phyloP scores from a whole-genome alignment of 1,140 invertebrate genomes.

The Pantala flavescens region DNA sequence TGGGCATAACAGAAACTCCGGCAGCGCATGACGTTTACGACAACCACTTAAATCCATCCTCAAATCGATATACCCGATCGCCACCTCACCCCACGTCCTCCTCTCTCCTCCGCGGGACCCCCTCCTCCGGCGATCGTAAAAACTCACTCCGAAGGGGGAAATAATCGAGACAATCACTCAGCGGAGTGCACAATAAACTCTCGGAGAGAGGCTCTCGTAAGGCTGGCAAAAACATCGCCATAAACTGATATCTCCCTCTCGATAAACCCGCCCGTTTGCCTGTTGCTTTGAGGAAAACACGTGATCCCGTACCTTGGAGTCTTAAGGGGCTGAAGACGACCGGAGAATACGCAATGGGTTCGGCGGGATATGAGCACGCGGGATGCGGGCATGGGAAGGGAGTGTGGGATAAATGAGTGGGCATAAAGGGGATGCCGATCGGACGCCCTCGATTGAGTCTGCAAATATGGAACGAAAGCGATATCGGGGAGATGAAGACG shows the following conservation, averaged over 20 bases:
- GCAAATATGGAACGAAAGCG: conserved; percentile 9
- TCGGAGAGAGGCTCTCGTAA: too few relatives aligned
- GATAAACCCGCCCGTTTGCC: neutral
- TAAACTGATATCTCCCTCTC: neutral
- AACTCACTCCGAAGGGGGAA: too few relatives aligned
- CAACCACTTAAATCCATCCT: too few relatives aligned
- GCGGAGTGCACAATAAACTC: too few relatives aligned
- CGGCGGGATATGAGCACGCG: neutral
- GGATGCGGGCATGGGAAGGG: neutral
- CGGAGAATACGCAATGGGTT: neutral
- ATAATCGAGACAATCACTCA: too few relatives aligned
- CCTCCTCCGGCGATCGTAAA: too few relatives aligned
- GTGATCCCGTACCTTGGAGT: neutral
- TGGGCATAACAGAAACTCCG: too few relatives aligned
- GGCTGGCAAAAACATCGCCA: too few relatives aligned
- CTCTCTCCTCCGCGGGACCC: too few relatives aligned
- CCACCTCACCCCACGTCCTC: too few relatives aligned
- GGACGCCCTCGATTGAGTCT: neutral
- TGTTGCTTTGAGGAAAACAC: neutral
- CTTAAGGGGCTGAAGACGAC: neutral
- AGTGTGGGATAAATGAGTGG: neutral
- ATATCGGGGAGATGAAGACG: neutral
- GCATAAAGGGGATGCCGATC: neutral
- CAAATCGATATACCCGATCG: too few relatives aligned
- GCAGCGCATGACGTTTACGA: too few relatives aligned